Base-by-base conservation (phyloP, 2,797 vertebrate species). In the Phyllotis vaccarum region DNA sequence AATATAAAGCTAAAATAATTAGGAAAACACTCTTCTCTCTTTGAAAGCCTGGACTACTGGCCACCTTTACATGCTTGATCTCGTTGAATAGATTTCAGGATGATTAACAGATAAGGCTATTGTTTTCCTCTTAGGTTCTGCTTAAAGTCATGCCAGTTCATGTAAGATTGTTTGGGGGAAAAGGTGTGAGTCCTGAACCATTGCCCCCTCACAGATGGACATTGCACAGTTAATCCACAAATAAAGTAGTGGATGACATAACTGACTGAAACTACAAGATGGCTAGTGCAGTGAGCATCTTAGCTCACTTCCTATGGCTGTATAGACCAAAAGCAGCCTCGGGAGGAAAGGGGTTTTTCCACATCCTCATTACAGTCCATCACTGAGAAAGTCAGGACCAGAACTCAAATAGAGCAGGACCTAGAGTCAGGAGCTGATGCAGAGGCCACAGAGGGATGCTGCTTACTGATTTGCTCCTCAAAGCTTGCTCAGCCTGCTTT, bases 41-140 rank as follows among this genome's bases (percentile, higher is more conserved):
- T 88, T 82, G 46, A 93, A 88, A 86, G 56, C 37, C 89, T 92
- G 88, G n/a, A 90, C 96, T n/a, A 0, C 94, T 97, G 97, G 92
- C 82, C 70, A n/a, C 95, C 94, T 96, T 93, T 96, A 91, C 97
- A 2, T 97, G 52, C 96, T 98, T 98, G 97, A 96, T 97, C 97
- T 93, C 90, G 89, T 93, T 92, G 93, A 98, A 89, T 40, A 93
- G 96, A 97, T 98, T 98, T 97, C 89, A 93, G 95, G 97, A 98
- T 93, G 31, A 98, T 97, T 95, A 97, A 96, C 96, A 97, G 97
- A 74, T 81, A 81, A 87, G 96, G 90, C 93, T 98, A 96, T 98
- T 98, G 27, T 96, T 98, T 98, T 95, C 90, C 89, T 98, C 97
- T 95, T 86, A 80, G 52, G 14, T 85, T 81, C 58, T 96, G 93